These are phyloP conservation scores for Philopotamus ludificatus DNA, from an alignment of 1,140 invertebrate genomes.

Conservation along the genomic window DNA sequence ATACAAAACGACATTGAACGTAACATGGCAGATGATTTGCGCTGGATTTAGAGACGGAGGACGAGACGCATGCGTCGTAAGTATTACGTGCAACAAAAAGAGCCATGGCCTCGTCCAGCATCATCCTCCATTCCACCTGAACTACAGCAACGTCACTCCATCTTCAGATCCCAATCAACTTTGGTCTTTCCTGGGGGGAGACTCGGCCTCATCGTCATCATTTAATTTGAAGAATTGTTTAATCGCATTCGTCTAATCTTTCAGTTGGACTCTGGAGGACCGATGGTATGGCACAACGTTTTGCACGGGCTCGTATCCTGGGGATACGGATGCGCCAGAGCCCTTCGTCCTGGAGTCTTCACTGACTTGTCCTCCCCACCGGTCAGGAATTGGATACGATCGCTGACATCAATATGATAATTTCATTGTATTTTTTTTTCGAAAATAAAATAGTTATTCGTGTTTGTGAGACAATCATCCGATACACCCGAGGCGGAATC, in stretches of 20 bases:
- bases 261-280: constrained; percentile 48
- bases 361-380: constrained; percentile 51
- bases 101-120: too few relatives aligned
- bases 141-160: too few relatives aligned
- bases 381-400: constrained; percentile 45
- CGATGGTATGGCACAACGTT: constrained; percentile 43
- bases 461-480: too few relatives aligned
- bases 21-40: constrained; percentile 71
- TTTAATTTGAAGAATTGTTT: not conserved
- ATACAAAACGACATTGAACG: constrained; percentile 28
- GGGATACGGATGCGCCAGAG: constrained; percentile 52
- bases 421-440: not conserved
- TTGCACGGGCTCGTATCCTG: constrained; percentile 56
- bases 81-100: too few relatives aligned
- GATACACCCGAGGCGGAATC: too few relatives aligned
- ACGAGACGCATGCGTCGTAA: constrained; percentile 70
- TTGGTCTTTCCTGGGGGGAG: too few relatives aligned
- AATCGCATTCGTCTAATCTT: not conserved
- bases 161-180: too few relatives aligned
- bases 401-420: not conserved
- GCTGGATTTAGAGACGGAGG: constrained; percentile 66
- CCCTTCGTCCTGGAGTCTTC: constrained; percentile 62
- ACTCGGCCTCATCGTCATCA: too few relatives aligned
- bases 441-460: too few relatives aligned
- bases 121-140: too few relatives aligned